A percentile compares a stretch with the other conserved stretches of the same genome.
Evolutionary conservation across 37 sponge, comb jelly and placozoan species (phyloP).

Genomic region (Spongilla lacustris): DNA sequence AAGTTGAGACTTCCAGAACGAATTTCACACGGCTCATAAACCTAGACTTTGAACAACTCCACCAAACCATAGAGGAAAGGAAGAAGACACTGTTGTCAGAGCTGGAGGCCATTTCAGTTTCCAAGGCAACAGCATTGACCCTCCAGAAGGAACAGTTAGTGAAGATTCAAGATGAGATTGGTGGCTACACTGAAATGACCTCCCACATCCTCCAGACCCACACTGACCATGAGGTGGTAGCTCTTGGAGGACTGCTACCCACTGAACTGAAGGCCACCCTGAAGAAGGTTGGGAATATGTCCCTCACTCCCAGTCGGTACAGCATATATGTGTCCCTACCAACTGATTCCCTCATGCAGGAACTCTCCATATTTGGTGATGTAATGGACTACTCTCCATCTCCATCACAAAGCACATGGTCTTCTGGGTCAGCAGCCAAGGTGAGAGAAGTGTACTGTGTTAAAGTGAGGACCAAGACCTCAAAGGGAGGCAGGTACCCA

Average conservation of each 20-base stretch:
- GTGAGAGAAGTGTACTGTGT: background rate
- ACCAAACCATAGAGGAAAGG: constrained; percentile 4
- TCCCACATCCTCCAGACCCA: background rate
- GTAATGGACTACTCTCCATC: background rate
- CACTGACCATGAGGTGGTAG: background rate
- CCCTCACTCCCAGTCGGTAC: background rate
- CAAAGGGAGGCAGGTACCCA: background rate
- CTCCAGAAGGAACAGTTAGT: background rate
- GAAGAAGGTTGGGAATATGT: background rate
- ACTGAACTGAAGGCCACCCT: background rate
- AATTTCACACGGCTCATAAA: background rate
- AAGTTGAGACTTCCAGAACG: background rate
- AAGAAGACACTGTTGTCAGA: background rate
- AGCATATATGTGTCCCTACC: background rate
- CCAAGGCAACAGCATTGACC: background rate
- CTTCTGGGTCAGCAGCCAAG: background rate
- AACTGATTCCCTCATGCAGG: background rate
- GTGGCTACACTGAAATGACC: background rate
- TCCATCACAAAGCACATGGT: constrained; percentile 10
- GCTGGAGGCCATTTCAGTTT: background rate
- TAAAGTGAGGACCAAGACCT: background rate
- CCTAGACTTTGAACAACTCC: background rate
- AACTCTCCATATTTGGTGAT: background rate
- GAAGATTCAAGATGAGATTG: constrained; percentile 6
- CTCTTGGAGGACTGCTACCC: background rate